Evolutionary conservation across 2,888 invertebrate species (phyloP), one percentile per base, ranked within the genome.

Genomic region (Ormyrus pomaceus): DNA sequence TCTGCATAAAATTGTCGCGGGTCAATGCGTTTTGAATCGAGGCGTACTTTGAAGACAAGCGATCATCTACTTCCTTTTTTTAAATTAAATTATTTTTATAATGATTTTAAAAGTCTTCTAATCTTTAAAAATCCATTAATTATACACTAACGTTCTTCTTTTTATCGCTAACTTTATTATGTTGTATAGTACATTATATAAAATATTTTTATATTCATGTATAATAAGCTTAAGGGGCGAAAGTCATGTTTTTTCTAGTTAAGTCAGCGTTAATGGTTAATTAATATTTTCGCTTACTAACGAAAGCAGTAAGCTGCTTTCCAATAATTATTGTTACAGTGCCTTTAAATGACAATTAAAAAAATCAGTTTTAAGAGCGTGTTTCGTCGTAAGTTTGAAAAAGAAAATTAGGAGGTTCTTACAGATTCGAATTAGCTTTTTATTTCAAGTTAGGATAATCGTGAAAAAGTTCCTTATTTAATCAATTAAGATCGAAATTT

Each of bases 131-230:
- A 72, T 71, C n/a, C 64, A 71, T n/a, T 75, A 61, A 69, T 79
- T 68, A 75, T 76, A 77, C 48, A 71, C 53, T 72, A 68, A 71
- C 55, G 50, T 71, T 5, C 61, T 75, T 5, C 55, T 77, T 73
- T 34, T 77, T 69, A 77, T 80, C 51, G 51, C 71, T 79, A 77
- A 74, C 58, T 72, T 71, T 69, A 80, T 80, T 77, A 71, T 79
- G 79, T 82, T 82, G 82, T 82, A 82, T 82, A 80, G 77, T 80
- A 77, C 58, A 77, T 72, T 77, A 73, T 72, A 80, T 73, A 71
- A 77, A 77, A 72, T 76, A 80, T 80, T 82, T 82, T 82, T 80
- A 80, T 80, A 78, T 68, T 45, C 13, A 75, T 82, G 76, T 80
- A 79, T 78, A 76, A 75, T 76, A 78, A 80, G 62, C 10, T 74